Evolutionary conservation across 2,113 vertebrate genomes (phyloP).

Genomic region (Rhea americana): DNA sequence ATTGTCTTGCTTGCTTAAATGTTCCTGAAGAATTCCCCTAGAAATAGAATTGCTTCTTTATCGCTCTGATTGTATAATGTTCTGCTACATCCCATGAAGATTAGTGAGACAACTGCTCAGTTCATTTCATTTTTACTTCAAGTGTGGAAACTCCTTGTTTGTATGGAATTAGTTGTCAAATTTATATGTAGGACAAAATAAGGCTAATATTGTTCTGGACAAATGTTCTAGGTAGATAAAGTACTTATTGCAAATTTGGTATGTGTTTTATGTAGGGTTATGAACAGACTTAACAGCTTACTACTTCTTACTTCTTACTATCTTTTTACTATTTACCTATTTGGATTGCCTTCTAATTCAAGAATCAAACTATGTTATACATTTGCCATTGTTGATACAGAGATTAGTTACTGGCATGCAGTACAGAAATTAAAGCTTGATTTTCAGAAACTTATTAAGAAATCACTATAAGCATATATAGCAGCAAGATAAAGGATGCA

Average conservation of each 20-base stretch:
- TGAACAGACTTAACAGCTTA: background rate
- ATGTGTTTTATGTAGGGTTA: background rate
- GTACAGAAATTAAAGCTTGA: background rate
- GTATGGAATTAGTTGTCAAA: background rate
- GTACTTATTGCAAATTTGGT: background rate
- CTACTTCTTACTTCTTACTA: background rate
- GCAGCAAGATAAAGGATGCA: background rate
- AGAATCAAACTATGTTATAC: background rate
- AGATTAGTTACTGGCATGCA: background rate
- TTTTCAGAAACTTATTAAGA: background rate
- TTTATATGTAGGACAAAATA: background rate
- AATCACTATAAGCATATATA: background rate
- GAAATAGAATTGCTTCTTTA: background rate
- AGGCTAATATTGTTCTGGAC: background rate
- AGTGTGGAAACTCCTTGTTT: background rate
- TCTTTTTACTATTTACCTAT: too few species aligned
- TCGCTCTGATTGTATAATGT: background rate
- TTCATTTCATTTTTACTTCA: background rate
- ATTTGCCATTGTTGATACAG: background rate
- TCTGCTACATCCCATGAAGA: rapidly evolving
- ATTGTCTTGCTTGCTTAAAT: background rate
- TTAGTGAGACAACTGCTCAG: background rate
- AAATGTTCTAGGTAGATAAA: background rate
- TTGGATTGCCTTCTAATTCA: background rate
- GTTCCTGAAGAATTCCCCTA: background rate